Evolutionary conservation across 1,140 invertebrate species (phyloP), one percentile per base, ranked within the genome.

Genomic region (Linepithema humile): DNA sequence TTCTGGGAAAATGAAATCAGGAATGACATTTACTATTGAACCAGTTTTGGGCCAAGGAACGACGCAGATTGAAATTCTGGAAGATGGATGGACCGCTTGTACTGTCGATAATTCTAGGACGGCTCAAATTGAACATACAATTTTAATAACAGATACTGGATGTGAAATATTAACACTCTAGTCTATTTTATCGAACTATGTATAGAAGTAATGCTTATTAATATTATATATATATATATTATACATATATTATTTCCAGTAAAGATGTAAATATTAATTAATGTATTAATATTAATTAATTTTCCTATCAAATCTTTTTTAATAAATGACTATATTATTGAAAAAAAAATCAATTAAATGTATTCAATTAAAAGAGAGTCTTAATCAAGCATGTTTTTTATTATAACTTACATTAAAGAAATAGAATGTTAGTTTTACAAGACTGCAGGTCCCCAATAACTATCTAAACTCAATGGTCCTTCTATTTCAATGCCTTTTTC

Each of bases 21-120:
- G 98, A 29, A 99, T 99, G 97, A 97, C 97, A 1, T 99, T 99
- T 91, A 99, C 98, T 0, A 97, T 99, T 57, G 98, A 99, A 92
- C 98, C 98, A n/a, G 96, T 97, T 17, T 90, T 99, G 23, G 96
- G 96, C 23, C 96, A 98, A 90, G 98, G 98, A 0, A 92, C 89
- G 2, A 92, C 95, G 12, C 94, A 97, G 26, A 95, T 97, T 29
- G 94, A 96, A 2, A 94, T 98, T 57, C 94, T 98, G 32, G 96
- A 97, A 53, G 98, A 99, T 94, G 96, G 97, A 0, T 99, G 98
- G 98, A 99, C 98, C 1, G 96, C 97, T 7, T 94, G 98, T 0
- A 98, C 97, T 0, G 82, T 94, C 7, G 98, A 99, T 91, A 94
- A 96, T 89, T 95, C 97, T 5, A 95, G 98, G 91, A 96, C 97